Evolutionary conservation across 2,888 invertebrate species (phyloP).

Genomic region (Cephonodes hylas): DNA sequence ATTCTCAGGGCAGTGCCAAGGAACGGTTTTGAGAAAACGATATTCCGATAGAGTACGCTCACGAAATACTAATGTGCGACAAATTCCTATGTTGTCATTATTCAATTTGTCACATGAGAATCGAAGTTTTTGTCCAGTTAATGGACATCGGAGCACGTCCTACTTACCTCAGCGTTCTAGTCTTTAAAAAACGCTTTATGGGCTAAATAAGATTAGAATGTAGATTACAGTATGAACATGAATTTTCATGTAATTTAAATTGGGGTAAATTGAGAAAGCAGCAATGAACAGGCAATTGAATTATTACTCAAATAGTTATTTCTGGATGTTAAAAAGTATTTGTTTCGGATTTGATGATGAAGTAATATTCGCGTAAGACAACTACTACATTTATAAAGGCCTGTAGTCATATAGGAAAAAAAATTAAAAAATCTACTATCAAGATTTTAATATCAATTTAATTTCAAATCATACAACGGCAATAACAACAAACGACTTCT

Average conservation of each 20-base stretch:
- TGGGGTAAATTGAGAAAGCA: too few relatives aligned
- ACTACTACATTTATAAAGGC: too few relatives aligned
- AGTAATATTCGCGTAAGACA: too few relatives aligned
- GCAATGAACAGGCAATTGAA: too few relatives aligned
- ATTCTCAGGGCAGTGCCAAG: conserved; percentile 70
- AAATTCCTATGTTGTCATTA: conserved; percentile 67
- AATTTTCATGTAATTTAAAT: too few relatives aligned
- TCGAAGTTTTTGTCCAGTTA: conserved; percentile 29
- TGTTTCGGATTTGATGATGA: too few relatives aligned
- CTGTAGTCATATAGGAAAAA: too few relatives aligned
- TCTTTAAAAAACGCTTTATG: neutral
- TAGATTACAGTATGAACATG: neutral
- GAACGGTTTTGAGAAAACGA: conserved; percentile 78
- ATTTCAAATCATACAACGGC: neutral
- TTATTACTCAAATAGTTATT: too few relatives aligned
- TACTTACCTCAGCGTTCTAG: neutral
- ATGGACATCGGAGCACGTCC: neutral
- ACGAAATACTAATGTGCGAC: conserved; percentile 61
- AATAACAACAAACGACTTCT: neutral
- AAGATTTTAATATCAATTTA: neutral
- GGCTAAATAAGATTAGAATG: neutral
- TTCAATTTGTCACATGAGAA: conserved; percentile 68
- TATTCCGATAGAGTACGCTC: conserved; percentile 64
- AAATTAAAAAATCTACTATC: too few relatives aligned
- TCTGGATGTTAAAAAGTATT: too few relatives aligned